Base-by-base conservation (phyloP, 2,797 vertebrate species). In the Anomalospiza imberbis region DNA sequence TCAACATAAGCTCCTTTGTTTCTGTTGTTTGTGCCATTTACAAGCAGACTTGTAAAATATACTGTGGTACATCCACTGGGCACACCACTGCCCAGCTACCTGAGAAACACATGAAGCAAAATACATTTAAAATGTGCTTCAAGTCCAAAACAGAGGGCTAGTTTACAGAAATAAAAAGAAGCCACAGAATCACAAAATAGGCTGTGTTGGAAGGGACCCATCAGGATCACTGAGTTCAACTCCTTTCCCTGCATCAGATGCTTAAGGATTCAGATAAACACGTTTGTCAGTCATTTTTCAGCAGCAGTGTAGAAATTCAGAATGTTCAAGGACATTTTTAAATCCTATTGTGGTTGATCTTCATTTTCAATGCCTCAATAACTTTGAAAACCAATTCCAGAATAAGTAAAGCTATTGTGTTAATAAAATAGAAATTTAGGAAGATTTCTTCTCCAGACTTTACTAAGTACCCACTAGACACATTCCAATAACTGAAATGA, bases 341-440 rank as follows among this genome's bases (percentile, higher is more conserved):
- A 76, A 1, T 87, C 26, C 31, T 32, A 0, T 16, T 73, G 32
- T 53, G 29, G 13, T 68, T 60, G 79, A 36, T 62, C n/a, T 84
- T 71, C 11, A 44, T 84, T 93, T 91, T 76, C 24, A 85, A 77
- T 70, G 38, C 45, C 42, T 71, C 51, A 82, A n/a, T 87, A 85
- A 67, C 60, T 95, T 91, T 60, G 40, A 83, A 91, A 90, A 90
- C n/a, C 21, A 70, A 48, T 51, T 79, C n/a, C 40, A 61, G 55
- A 79, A 40, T 53, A 85, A 76, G 12, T 84, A 76, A 91, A 90
- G 45, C 19, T 88, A 57, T 53, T 57, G 48, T 70, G 57, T 67
- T 91, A 91, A 89, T 92, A 85, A 91, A 84, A 82, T 25, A 86
- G 48, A 94, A 94, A 68, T 81, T 85, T 58, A 70, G 53, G 44